A percentile compares a stretch with the other conserved stretches of the same genome.
phyloP scores from a whole-genome alignment of 2,797 vertebrate species.

The Chromis chromis region DNA sequence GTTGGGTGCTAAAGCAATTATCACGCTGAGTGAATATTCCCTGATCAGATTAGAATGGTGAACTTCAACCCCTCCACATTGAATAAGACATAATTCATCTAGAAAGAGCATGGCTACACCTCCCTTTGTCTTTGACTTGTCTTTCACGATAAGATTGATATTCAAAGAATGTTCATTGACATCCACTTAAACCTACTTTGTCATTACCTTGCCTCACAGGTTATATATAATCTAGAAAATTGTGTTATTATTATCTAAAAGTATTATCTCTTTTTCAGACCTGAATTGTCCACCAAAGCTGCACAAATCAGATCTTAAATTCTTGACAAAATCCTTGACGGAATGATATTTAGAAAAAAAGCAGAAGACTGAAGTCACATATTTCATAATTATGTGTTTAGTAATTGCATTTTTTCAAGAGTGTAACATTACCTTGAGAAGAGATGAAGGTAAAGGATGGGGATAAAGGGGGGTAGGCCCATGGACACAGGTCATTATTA shows the following conservation, averaged over 20 bases:
- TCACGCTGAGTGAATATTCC: slow-evolving; percentile 80
- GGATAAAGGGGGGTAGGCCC: not conserved
- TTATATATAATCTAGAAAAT: slow-evolving; percentile 5
- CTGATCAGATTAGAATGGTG: slow-evolving; percentile 79
- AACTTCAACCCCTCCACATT: slow-evolving; percentile 76
- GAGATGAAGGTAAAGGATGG: slow-evolving; percentile 26
- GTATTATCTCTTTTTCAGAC: slow-evolving; percentile 27
- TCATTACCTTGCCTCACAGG: slow-evolving; percentile 17
- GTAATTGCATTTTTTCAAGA: not conserved
- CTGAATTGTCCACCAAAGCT: not conserved
- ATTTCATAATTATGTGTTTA: slow-evolving; percentile 38
- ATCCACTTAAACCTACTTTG: slow-evolving; percentile 24
- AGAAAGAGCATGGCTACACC: slow-evolving; percentile 44
- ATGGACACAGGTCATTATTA: slow-evolving; percentile 77
- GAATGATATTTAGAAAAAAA: slow-evolving; percentile 38
- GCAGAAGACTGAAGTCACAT: slow-evolving; percentile 16
- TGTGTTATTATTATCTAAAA: too few relatives aligned
- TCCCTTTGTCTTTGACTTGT: slow-evolving; percentile 71
- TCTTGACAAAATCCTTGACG: not conserved
- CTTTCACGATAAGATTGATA: slow-evolving; percentile 60
- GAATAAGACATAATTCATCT: slow-evolving; percentile 66
- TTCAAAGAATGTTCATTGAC: slow-evolving; percentile 30
- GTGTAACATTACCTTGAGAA: slow-evolving; percentile 13
- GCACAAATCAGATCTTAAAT: not conserved
- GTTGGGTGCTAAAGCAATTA: slow-evolving; percentile 85